Evolutionary conservation across 2,797 vertebrate species (phyloP).

Genomic region (Schizothorax lantsangensis): DNA sequence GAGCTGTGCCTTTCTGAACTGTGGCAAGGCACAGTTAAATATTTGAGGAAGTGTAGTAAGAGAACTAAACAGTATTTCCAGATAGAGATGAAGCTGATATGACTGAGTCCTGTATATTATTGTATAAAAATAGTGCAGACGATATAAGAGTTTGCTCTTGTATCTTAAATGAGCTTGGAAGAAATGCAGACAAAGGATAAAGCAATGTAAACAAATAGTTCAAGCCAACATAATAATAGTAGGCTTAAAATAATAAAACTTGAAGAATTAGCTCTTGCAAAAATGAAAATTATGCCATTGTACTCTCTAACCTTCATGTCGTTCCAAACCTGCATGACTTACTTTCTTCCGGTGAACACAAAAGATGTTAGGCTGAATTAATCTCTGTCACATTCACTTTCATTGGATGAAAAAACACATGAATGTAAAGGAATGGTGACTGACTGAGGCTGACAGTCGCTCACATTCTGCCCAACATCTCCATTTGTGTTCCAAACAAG

Average conservation of each 20-base stretch:
- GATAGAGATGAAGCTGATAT: not conserved
- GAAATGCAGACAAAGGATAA: not conserved
- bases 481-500: not conserved
- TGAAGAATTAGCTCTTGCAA: not conserved
- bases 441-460: not conserved
- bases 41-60: conserved; percentile 72
- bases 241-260: not conserved
- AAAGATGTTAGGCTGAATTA: not conserved
- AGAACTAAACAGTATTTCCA: conserved; percentile 18
- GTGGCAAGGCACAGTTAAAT: conserved; percentile 68
- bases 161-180: not conserved
- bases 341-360: not conserved
- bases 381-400: not conserved
- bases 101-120: not conserved
- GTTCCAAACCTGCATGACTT: not conserved
- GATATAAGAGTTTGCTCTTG: not conserved
- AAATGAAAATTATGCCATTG: not conserved
- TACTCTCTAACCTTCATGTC: not conserved
- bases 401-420: not conserved
- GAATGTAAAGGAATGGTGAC: not conserved
- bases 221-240: not conserved
- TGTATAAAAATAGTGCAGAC: not conserved
- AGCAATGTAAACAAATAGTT: not conserved
- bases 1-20: not conserved
- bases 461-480: not conserved